Conservation (phyloP, 2,888 invertebrate genomes). For the Leistus spinibarbis region DNA sequence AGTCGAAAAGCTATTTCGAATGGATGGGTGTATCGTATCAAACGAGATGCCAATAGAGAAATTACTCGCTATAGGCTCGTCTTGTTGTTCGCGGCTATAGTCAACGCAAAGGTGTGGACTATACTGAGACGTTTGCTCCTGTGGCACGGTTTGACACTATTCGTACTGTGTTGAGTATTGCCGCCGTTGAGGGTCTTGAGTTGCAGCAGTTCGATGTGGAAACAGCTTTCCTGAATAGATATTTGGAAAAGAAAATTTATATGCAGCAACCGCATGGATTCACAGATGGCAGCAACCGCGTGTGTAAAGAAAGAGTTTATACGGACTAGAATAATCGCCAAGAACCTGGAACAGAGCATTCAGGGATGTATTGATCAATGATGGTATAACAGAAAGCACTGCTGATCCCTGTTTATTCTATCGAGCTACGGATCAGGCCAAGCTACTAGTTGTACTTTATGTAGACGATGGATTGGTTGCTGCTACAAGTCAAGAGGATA, state of each 20-base stretch:
- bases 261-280: slow-evolving; percentile 49
- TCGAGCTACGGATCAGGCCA: slow-evolving; percentile 26
- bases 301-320: slow-evolving; percentile 47
- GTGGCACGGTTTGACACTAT: slow-evolving; percentile 45
- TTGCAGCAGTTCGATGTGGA: slow-evolving; percentile 46
- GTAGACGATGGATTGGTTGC: slow-evolving; percentile 47
- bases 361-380: slow-evolving; percentile 37
- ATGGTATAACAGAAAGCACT: neutral
- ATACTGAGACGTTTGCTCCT: slow-evolving; percentile 46
- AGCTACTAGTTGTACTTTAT: slow-evolving; percentile 44
- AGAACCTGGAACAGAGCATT: slow-evolving; percentile 48
- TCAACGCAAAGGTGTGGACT: slow-evolving; percentile 43
- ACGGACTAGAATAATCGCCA: slow-evolving; percentile 50
- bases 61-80: slow-evolving; percentile 43
- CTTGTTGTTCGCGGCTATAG: slow-evolving; percentile 43
- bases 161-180: slow-evolving; percentile 42
- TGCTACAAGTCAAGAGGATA: slow-evolving; percentile 14
- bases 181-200: slow-evolving; percentile 41
- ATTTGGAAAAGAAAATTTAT: slow-evolving; percentile 46
- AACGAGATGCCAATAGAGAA: slow-evolving; percentile 36
- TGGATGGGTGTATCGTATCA: slow-evolving; percentile 22
- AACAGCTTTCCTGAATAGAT: slow-evolving; percentile 47
- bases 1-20: neutral
- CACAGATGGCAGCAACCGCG: slow-evolving; percentile 42
- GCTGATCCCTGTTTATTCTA: slow-evolving; percentile 47